A percentile compares a stretch with the other conserved stretches of the same genome.
phyloP scores from a whole-genome alignment of 2,888 invertebrate genomes.

The Dioctria linearis region DNA sequence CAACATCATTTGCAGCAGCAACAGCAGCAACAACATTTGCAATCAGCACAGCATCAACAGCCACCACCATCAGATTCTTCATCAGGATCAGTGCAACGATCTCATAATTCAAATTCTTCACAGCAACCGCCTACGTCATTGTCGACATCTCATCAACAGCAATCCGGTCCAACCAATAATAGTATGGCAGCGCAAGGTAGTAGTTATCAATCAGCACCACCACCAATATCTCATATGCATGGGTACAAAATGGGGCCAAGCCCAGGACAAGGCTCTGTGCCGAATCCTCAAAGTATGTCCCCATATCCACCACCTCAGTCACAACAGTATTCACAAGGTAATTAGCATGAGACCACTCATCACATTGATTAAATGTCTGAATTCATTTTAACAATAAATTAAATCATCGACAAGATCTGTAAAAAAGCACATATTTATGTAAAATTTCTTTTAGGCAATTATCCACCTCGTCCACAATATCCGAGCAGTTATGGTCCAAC shows the following conservation, averaged over 20 bases:
- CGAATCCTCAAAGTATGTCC: constrained; percentile 72
- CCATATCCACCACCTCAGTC: constrained; percentile 73
- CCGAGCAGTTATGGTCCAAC: constrained; percentile 73
- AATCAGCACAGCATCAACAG: constrained; percentile 56
- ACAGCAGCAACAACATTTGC: constrained; percentile 72
- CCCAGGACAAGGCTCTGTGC: constrained; percentile 73
- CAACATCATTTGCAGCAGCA: constrained; percentile 64
- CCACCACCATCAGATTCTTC: constrained; percentile 54
- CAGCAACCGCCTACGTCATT: constrained; percentile 68
- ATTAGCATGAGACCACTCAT: constrained; percentile 24
- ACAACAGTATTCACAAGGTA: constrained; percentile 75
- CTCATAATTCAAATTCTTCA: constrained; percentile 43
- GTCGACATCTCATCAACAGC: constrained; percentile 65
- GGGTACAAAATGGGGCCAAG: constrained; percentile 78
- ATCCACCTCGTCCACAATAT: constrained; percentile 74
- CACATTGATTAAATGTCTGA: constrained; percentile 4
- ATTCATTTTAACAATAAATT: no score
- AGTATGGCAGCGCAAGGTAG: constrained; percentile 67
- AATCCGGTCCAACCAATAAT: constrained; percentile 67
- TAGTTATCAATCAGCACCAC: constrained; percentile 61
- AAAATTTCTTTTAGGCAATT: constrained; percentile 65
- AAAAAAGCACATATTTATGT: no score
- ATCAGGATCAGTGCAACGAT: constrained; percentile 52
- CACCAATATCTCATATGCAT: constrained; percentile 69
- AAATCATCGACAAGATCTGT: no score